Evolutionary conservation across 37 sponge, comb jelly and placozoan species (phyloP).

Genomic region (Eunapius fragilis): DNA sequence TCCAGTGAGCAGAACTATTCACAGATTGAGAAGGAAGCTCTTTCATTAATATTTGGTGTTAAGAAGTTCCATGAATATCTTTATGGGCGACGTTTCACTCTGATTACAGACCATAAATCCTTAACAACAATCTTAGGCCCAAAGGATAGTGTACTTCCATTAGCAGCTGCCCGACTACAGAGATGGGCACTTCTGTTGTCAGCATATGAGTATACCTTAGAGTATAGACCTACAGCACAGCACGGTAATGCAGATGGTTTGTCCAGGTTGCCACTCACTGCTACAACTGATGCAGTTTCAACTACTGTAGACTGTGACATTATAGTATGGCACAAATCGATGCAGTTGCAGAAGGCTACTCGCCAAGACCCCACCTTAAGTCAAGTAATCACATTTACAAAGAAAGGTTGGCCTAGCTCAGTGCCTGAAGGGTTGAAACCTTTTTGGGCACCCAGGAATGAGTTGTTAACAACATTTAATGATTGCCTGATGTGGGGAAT

Average conservation of each 20-base stretch:
- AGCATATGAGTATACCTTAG: slow-evolving; percentile 20
- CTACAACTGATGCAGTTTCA: not conserved
- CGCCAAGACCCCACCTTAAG: slow-evolving; percentile 34
- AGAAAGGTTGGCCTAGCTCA: slow-evolving; percentile 47
- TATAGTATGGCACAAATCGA: slow-evolving; percentile 12
- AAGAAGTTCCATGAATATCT: slow-evolving; percentile 39
- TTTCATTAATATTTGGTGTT: slow-evolving; percentile 34
- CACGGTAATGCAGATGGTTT: slow-evolving; percentile 66
- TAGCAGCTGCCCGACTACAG: slow-evolving; percentile 42
- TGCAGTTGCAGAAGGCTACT: slow-evolving; percentile 18
- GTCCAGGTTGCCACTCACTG: slow-evolving; percentile 40
- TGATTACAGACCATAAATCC: slow-evolving; percentile 28
- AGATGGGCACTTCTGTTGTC: slow-evolving; percentile 24
- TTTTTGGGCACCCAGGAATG: slow-evolving; percentile 1
- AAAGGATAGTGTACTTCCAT: slow-evolving; percentile 2
- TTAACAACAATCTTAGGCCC: slow-evolving; percentile 13
- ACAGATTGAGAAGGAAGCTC: slow-evolving; percentile 40
- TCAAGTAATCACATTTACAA: slow-evolving; percentile 34
- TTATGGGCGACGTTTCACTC: slow-evolving; percentile 35
- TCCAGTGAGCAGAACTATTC: slow-evolving; percentile 12
- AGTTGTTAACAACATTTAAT: no score
- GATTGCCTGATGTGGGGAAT: slow-evolving; percentile 54
- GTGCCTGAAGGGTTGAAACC: not conserved
- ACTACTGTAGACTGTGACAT: not conserved
- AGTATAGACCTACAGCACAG: not conserved